Conservation (phyloP, 2,113 vertebrate genomes). For the Cinclus mexicanus region DNA sequence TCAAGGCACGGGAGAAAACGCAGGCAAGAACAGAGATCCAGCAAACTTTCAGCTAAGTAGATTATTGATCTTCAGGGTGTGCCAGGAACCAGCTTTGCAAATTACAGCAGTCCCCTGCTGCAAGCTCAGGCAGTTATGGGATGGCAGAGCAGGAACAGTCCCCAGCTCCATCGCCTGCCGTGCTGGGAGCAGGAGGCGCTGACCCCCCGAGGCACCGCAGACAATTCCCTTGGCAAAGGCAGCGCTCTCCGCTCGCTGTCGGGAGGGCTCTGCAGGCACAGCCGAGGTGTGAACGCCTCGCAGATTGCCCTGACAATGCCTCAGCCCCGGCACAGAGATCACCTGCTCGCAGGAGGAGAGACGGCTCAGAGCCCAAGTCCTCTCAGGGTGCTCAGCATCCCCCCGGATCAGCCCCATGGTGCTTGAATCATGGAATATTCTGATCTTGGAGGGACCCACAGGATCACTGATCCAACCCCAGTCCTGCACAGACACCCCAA, state of each 20-base stretch:
- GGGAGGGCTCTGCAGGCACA: not conserved
- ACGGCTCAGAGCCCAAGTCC: not conserved
- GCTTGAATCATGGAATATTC: not conserved
- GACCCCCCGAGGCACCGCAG: not conserved
- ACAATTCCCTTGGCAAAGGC: not conserved
- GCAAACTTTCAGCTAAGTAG: slow-evolving; percentile 61
- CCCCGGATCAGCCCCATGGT: not conserved
- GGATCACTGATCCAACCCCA: not conserved
- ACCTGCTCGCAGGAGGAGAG: not conserved
- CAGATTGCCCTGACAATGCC: not conserved
- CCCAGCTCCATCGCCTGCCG: not conserved
- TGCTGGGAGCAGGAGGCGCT: not conserved
- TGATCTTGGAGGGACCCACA: not conserved
- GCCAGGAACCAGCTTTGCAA: slow-evolving; percentile 59
- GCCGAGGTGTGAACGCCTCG: not conserved
- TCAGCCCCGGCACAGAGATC: not conserved
- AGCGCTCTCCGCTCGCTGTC: not conserved
- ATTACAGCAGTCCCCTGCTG: slow-evolving; percentile 23
- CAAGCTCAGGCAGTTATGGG: not conserved
- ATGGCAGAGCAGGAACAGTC: not conserved
- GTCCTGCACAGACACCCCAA: not conserved
- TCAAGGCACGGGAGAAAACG: not conserved
- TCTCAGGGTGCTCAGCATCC: not conserved
- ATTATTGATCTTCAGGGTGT: slow-evolving; percentile 55
- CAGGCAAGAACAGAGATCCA: not conserved